Base-by-base conservation (phyloP, 2,888 invertebrate species). In the Acronicta aceris region DNA sequence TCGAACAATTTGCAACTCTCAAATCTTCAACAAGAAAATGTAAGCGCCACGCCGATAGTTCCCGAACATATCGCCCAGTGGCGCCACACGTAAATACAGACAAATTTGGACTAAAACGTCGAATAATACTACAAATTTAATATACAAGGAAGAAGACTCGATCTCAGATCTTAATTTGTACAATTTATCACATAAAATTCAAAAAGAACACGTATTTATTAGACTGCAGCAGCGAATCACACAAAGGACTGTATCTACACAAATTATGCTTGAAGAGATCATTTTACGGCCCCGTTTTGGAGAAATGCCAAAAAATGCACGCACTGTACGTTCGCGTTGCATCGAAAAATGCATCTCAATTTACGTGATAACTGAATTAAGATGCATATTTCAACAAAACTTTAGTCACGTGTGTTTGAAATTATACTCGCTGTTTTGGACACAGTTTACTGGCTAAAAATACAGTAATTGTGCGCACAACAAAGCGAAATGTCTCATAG, bases 111-210 rank as follows among this genome's bases (percentile, higher is more conserved):
- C 86, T 85, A 84, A 87, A 89, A 89, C 81, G 86, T 87, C 87
- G 79, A 88, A 88, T 89, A 89, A 84, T 86, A 87, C 84, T 87
- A 88, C 86, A 85, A 89, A 82, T 86, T 78, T 81, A 78, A 76
- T 81, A 84, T 83, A 88, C 82, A 87, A 86, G 78, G 83, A 86
- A 87, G 88, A 89, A 90, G 88, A 91, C 86, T 89, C 84, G 78
- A 86, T 83, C 65, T 91, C 89, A 91, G 91, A 92, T 94, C 90
- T 91, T 85, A 87, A 84, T 91, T 93, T 93, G 92, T 92, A 93
- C 92, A 91, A 88, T 89, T 88, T 90, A 92, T 93, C 92, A 93
- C 92, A 92, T 89, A 86, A 88, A 86, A 85, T 83, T 82, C 84
- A 83, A 77, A 89, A 89, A 89, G 87, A 89, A 90, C 89, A 91